Evolutionary conservation across 1,140 invertebrate species (phyloP).

Genomic region (Scaptomyza graminum): DNA sequence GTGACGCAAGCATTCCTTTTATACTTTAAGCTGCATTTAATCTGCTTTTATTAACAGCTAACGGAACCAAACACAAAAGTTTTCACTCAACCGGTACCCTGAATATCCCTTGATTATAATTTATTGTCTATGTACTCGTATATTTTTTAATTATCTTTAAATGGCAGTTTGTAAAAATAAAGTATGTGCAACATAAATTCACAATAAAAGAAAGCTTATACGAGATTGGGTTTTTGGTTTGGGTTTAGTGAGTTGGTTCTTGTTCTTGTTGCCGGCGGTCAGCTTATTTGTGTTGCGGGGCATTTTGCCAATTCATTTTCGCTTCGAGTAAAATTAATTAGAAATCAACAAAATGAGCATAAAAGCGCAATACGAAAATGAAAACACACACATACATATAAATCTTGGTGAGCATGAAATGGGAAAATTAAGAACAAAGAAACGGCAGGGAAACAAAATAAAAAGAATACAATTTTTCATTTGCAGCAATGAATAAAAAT

Average conservation of each 20-base stretch:
- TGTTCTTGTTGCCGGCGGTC: conserved; percentile 2
- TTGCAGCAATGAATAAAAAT: conserved; percentile 39
- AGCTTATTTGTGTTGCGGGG: conserved; percentile 38
- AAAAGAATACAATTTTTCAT: conserved; percentile 51
- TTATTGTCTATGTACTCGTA: not conserved
- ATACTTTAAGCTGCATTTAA: too few species aligned
- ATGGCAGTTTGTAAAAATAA: conserved; percentile 31
- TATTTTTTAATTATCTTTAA: conserved; percentile 45
- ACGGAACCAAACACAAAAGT: not conserved
- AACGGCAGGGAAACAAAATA: conserved; percentile 24
- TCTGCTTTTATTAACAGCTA: too few species aligned
- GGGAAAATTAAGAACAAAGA: conserved; percentile 16
- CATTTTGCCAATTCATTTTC: conserved; percentile 77
- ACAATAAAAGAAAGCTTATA: conserved; percentile 27
- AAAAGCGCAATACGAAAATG: conserved; percentile 23
- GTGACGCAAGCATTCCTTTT: not conserved
- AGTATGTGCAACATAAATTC: conserved; percentile 29
- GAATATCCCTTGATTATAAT: conserved; percentile 5
- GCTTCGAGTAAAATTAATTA: conserved; percentile 74
- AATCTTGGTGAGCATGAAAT: conserved; percentile 56
- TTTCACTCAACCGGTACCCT: not conserved
- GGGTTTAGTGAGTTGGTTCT: not conserved
- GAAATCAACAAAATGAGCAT: conserved; percentile 75
- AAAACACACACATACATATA: conserved; percentile 45
- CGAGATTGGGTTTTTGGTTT: conserved; percentile 8